Conservation (phyloP, 2,113 vertebrate genomes). For the Fulica atra region DNA sequence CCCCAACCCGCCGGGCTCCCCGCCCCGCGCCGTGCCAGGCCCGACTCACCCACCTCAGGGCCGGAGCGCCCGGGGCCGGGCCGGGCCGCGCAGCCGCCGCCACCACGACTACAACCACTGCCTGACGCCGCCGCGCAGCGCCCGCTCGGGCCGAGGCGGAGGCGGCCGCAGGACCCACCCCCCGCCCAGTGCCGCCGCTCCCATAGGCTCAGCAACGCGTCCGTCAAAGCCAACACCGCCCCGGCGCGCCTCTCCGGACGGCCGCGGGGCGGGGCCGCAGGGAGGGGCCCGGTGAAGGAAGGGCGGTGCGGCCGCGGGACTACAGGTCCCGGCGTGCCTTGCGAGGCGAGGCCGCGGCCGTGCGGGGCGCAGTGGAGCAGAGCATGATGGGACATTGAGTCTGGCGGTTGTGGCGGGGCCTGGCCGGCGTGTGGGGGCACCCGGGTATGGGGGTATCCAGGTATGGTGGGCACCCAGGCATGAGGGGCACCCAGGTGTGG, state of each 20-base stretch:
- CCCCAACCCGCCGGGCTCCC: too few relatives aligned
- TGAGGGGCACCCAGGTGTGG: neutral
- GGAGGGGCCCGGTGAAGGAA: neutral
- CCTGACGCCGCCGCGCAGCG: neutral
- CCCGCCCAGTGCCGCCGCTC: accelerated
- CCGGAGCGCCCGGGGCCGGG: neutral
- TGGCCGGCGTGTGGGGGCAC: neutral
- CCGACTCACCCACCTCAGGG: neutral
- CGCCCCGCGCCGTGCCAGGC: too few relatives aligned
- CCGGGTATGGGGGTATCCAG: neutral
- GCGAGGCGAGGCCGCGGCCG: neutral
- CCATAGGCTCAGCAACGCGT: neutral
- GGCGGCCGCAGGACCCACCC: neutral
- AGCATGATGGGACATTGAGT: neutral
- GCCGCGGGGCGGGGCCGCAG: neutral
- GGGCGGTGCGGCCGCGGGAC: accelerated
- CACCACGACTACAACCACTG: neutral
- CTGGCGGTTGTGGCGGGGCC: neutral
- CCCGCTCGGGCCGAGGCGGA: neutral
- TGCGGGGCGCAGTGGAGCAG: neutral
- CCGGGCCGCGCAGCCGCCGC: neutral
- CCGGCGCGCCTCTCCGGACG: neutral
- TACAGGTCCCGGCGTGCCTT: neutral
- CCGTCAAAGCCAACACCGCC: neutral
- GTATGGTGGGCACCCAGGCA: too few relatives aligned